Conservation (phyloP, 2,113 vertebrate genomes). For the Anoplopoma fimbria region DNA sequence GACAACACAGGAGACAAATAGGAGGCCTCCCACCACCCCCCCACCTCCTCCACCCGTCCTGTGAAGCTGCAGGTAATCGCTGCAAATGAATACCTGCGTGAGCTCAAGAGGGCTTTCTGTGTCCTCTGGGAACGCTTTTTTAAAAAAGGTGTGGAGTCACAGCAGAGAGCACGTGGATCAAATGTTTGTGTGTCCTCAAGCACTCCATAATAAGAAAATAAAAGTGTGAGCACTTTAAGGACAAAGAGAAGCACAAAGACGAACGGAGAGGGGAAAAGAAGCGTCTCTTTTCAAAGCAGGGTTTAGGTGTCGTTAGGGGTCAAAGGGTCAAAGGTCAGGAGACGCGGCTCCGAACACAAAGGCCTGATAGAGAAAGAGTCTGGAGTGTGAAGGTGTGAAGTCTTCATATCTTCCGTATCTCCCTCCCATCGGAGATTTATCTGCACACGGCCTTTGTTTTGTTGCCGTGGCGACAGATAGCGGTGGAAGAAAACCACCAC, state of each 20-base stretch:
- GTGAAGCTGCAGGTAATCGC: constrained; percentile 64
- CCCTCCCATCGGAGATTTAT: background rate
- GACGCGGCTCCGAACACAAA: background rate
- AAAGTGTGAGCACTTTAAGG: background rate
- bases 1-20: constrained; percentile 38
- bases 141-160: constrained; percentile 3
- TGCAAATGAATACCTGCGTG: constrained; percentile 65
- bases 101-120: constrained; percentile 46
- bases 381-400: background rate
- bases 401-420: background rate
- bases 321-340: background rate
- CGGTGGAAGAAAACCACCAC: background rate
- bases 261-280: too few relatives aligned
- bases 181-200: background rate
- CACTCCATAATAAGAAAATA: background rate
- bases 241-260: background rate
- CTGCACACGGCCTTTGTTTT: background rate
- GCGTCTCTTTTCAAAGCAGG: constrained; percentile 18
- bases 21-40: background rate
- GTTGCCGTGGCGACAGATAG: constrained; percentile 10
- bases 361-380: background rate
- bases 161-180: background rate
- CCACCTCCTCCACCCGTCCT: constrained; percentile 46
- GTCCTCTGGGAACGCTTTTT: constrained; percentile 31
- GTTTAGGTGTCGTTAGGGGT: constrained; percentile 14